phyloP scores from a whole-genome alignment of 2,888 invertebrate genomes.

The Thera britannica region DNA sequence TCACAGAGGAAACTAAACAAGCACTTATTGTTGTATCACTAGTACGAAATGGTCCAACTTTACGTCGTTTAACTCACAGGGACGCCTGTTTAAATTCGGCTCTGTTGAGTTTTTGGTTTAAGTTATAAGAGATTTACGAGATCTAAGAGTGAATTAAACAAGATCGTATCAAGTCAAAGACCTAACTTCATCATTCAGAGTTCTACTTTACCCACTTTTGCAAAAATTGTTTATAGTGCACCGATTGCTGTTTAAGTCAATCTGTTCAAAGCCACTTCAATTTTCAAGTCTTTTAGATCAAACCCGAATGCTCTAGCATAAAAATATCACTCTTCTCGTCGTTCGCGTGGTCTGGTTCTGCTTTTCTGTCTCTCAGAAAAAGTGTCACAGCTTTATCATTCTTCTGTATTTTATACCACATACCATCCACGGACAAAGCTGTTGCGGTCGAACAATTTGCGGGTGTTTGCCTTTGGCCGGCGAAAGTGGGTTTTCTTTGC shows the following conservation, averaged over 20 bases:
- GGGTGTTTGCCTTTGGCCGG: constrained; percentile 65
- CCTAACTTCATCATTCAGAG: too few species aligned
- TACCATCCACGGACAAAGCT: constrained; percentile 53
- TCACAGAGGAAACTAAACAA: constrained; percentile 31
- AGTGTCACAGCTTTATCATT: not conserved
- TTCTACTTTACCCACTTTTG: too few species aligned
- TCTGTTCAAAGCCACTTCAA: too few species aligned
- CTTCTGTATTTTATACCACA: constrained; percentile 45
- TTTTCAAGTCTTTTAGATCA: too few species aligned
- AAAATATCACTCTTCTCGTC: too few species aligned
- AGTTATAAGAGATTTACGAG: constrained; percentile 17
- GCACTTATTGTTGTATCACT: constrained; percentile 38
- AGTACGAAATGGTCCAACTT: constrained; percentile 43
- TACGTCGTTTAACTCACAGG: constrained; percentile 60
- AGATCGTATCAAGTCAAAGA: too few species aligned
- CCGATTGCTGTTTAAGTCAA: too few species aligned
- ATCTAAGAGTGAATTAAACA: too few species aligned
- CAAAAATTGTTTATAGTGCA: too few species aligned
- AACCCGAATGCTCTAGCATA: too few species aligned
- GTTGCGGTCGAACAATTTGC: constrained; percentile 66
- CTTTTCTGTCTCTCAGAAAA: too few species aligned
- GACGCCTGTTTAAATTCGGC: constrained; percentile 61
- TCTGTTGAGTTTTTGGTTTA: constrained; percentile 42
- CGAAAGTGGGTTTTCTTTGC: constrained; percentile 62
- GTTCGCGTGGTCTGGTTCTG: too few species aligned